phyloP scores from a whole-genome alignment of 2,888 invertebrate genomes.

The Byasa hedistus region DNA sequence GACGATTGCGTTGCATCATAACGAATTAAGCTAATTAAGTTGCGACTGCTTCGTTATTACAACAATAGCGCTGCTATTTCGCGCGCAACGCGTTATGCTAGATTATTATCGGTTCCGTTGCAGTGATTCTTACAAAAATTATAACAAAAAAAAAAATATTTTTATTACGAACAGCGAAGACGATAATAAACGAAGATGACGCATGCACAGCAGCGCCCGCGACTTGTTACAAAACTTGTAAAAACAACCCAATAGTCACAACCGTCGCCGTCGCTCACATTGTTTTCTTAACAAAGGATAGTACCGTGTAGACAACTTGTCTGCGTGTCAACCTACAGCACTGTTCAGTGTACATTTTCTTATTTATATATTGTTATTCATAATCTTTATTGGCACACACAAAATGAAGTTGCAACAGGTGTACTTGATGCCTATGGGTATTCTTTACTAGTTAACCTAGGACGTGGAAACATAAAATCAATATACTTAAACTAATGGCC shows the following conservation, averaged over 20 bases:
- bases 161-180: slow-evolving; percentile 15
- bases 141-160: slow-evolving; percentile 4
- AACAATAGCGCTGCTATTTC: slow-evolving; percentile 32
- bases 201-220: slow-evolving; percentile 6
- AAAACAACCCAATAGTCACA: slow-evolving; percentile 4
- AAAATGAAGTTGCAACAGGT: too few species aligned
- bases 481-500: too few species aligned
- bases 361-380: too few species aligned
- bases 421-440: too few species aligned
- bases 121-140: slow-evolving; percentile 33
- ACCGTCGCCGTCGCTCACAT: slow-evolving; percentile 1
- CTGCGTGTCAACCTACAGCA: slow-evolving; percentile 3
- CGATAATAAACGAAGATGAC: slow-evolving; percentile 20
- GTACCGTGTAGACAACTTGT: slow-evolving; percentile 8
- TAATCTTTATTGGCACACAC: too few species aligned
- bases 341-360: not conserved
- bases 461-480: too few species aligned
- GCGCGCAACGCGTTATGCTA: slow-evolving; percentile 25
- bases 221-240: slow-evolving; percentile 16
- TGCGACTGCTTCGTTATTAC: slow-evolving; percentile 27
- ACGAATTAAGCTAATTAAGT: slow-evolving; percentile 33
- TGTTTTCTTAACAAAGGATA: slow-evolving; percentile 21
- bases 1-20: slow-evolving; percentile 30
- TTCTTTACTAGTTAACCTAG: too few species aligned
- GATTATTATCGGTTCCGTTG: slow-evolving; percentile 35